Evolutionary conservation across 2,888 invertebrate genomes (phyloP).

Genomic region (Drosophila pseudotakahashii): DNA sequence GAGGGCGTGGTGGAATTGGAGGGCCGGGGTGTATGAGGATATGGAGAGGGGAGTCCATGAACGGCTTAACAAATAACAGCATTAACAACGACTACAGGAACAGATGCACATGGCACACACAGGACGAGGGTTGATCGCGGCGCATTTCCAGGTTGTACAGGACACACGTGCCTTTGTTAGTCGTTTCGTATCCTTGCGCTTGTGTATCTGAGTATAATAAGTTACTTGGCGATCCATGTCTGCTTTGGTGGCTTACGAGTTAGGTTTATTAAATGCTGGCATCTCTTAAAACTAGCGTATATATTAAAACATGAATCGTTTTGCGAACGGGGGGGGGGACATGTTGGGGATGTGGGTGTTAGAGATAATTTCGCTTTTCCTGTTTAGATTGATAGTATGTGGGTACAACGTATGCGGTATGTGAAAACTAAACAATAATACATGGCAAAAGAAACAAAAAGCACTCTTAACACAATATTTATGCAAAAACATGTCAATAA

Average conservation of each 20-base stretch:
- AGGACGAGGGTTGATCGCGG: conserved; percentile 39
- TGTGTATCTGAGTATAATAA: conserved; percentile 22
- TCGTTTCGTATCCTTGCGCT: conserved; percentile 34
- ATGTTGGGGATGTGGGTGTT: background rate
- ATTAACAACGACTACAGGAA: conserved; percentile 38
- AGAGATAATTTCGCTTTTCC: background rate
- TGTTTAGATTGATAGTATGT: conserved; percentile 13
- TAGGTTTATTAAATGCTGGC: conserved; percentile 46
- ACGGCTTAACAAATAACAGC: conserved; percentile 43
- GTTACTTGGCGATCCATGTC: conserved; percentile 22
- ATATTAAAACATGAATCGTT: conserved; percentile 30
- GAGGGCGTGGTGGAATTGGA: background rate
- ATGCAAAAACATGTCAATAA: conserved; percentile 38
- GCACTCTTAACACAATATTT: conserved; percentile 25
- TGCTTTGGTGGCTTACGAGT: conserved; percentile 38
- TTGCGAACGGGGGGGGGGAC: conserved; percentile 17
- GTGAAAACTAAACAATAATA: conserved; percentile 37
- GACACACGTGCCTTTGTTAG: conserved; percentile 51
- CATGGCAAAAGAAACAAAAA: conserved; percentile 31
- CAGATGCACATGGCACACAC: conserved; percentile 21
- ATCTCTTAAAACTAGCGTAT: conserved; percentile 43
- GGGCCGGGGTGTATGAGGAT: conserved; percentile 7
- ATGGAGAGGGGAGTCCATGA: conserved; percentile 27
- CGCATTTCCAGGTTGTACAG: conserved; percentile 52
- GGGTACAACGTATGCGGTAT: conserved; percentile 12